phyloP scores from a whole-genome alignment of 2,113 vertebrate genomes.

The Scalopus aquaticus region DNA sequence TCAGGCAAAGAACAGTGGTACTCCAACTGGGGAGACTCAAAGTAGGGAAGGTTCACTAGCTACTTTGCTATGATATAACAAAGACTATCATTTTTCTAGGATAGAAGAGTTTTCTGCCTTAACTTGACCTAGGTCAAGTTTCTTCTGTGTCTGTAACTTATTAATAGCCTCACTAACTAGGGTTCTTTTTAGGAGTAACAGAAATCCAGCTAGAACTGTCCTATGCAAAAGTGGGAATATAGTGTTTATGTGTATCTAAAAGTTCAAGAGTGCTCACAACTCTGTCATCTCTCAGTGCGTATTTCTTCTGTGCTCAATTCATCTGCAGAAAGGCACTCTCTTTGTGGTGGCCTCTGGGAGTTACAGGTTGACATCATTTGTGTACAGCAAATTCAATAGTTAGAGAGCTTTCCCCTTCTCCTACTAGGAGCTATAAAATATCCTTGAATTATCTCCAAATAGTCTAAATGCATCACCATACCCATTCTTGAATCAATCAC shows the following conservation, averaged over 20 bases:
- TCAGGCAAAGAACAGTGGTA: not conserved
- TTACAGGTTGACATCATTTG: not conserved
- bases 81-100: too few relatives aligned
- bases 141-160: not conserved
- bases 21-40: not conserved
- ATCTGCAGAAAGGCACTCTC: not conserved
- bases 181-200: not conserved
- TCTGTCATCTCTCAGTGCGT: not conserved
- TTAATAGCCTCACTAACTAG: not conserved
- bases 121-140: not conserved
- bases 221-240: not conserved
- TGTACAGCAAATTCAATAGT: not conserved
- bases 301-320: not conserved
- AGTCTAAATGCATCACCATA: not conserved
- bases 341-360: fast-evolving
- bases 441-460: not conserved
- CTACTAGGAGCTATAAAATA: not conserved
- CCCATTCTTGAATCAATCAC: not conserved
- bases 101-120: not conserved
- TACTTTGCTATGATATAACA: not conserved
- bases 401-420: not conserved
- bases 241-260: too few relatives aligned
- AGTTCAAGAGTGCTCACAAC: not conserved
- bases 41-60: not conserved
- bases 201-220: not conserved